Base-by-base conservation (phyloP, 2,888 invertebrate genomes). In the Ariolimax columbianus region DNA sequence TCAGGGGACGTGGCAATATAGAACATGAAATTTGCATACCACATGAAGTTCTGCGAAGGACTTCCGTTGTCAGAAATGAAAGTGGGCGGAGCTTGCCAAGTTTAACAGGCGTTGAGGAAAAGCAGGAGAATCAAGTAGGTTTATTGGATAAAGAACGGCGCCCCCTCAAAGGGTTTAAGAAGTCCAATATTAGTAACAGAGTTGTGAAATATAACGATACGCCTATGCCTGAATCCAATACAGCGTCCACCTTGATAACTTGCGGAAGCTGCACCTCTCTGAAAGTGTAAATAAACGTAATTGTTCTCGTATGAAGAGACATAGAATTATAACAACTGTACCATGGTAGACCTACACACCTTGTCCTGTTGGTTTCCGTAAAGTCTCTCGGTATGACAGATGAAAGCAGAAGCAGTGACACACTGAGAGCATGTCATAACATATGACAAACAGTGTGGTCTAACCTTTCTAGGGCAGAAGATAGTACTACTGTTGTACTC, bases 201-300 rank as follows among this genome's bases (percentile, higher is more conserved):
- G 36, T 51, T 75, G 51, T 75, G 33, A 47, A 75, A 33, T 75
- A 51, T 33, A 33, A 75, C 17, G 75, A 75, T 51, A 33, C 75
- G 14, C 19, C 51, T 19, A 30, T 75, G 30, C 75, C 73, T 33
- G 75, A 51, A 17, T 33, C 75, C 3, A 33, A 43, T 33, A 55
- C 47, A 47, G 47, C 40, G 36, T 75, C 33, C 51, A 55, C 75
- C 33, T 75, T 75, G 17, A 33, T 75, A 3, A 51, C 75, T 0
- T 33, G 47, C 17, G 51, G 75, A 47, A 75, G 51, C 47, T 75
- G 33, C 90, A 97, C 97, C 0, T 94, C 95, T 0, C 96, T 97
- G 91, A 97, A 98, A 93, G 94, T 95, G 86, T 97, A 97, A 17
- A 17, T 66, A 11, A 63, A n/a, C n/a, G n/a, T n/a, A n/a, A n/a